Conservation (phyloP, 2,888 invertebrate genomes). For the Deroplatys truncata region DNA sequence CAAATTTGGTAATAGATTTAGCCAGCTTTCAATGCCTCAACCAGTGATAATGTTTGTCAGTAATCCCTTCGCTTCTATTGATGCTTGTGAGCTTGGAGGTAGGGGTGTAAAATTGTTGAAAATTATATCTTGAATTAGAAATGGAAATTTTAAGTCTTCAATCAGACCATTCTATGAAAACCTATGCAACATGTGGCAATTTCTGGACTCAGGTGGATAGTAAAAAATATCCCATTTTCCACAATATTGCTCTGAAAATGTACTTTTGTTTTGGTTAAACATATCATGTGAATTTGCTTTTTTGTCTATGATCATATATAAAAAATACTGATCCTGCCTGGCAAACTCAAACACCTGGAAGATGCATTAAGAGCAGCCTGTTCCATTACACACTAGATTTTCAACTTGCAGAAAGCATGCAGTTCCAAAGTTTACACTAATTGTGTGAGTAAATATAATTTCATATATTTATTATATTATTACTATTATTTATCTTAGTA, state of each 20-base stretch:
- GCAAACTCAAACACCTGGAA: too few species aligned
- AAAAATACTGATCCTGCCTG: too few species aligned
- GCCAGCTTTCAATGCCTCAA: not conserved
- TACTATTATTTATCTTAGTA: too few species aligned
- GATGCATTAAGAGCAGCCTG: too few species aligned
- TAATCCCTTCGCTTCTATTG: not conserved
- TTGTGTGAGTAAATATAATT: too few species aligned
- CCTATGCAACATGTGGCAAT: not conserved
- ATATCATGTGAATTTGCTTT: not conserved
- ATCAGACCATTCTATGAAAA: not conserved
- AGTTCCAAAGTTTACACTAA: too few species aligned
- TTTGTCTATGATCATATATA: conserved; percentile 5
- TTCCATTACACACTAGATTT: too few species aligned
- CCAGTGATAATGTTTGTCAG: not conserved
- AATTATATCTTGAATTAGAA: not conserved
- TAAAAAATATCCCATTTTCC: not conserved
- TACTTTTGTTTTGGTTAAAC: not conserved
- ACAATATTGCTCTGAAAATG: not conserved
- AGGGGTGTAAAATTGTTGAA: not conserved
- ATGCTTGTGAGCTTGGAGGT: not conserved
- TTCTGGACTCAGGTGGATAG: not conserved
- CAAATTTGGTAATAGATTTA: too few species aligned
- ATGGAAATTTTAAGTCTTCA: conserved; percentile 4
- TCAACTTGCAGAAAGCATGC: too few species aligned
- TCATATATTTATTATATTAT: too few species aligned